Percentiles rank a stretch among this genome's conserved stretches.
Conservation (phyloP, 2,888 invertebrate genomes). For the Thera obeliscata region DNA sequence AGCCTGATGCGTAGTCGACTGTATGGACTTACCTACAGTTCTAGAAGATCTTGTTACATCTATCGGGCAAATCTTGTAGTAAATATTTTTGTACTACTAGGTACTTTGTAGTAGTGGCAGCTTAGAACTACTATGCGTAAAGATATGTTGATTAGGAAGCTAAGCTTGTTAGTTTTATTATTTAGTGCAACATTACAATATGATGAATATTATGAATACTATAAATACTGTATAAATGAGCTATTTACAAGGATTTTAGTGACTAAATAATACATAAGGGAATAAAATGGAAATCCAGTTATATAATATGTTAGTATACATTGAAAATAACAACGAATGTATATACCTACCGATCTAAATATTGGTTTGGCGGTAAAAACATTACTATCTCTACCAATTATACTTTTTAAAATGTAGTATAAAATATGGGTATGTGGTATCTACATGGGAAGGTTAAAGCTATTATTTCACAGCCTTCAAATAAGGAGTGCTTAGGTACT, state of each 20-base stretch:
- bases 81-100: background rate
- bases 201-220: slow-evolving; percentile 36
- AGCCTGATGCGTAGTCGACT: too few species aligned
- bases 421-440: slow-evolving; percentile 49
- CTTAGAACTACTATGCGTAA: background rate
- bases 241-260: slow-evolving; percentile 52
- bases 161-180: background rate
- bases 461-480: slow-evolving; percentile 81
- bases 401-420: slow-evolving; percentile 15
- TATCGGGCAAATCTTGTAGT: background rate
- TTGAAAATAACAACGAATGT: background rate
- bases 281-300: slow-evolving; percentile 1
- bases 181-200: slow-evolving; percentile 26
- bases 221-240: slow-evolving; percentile 56
- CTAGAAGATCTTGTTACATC: too few species aligned
- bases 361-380: background rate
- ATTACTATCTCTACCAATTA: background rate
- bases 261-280: slow-evolving; percentile 28
- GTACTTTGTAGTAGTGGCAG: too few species aligned
- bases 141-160: background rate
- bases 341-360: background rate
- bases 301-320: background rate
- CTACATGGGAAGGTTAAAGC: slow-evolving; percentile 81
- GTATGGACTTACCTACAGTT: too few species aligned
- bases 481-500: slow-evolving; percentile 65